These are phyloP conservation scores for Penaeus indicus DNA, from an alignment of 1,140 invertebrate genomes.

Conservation along the genomic window DNA sequence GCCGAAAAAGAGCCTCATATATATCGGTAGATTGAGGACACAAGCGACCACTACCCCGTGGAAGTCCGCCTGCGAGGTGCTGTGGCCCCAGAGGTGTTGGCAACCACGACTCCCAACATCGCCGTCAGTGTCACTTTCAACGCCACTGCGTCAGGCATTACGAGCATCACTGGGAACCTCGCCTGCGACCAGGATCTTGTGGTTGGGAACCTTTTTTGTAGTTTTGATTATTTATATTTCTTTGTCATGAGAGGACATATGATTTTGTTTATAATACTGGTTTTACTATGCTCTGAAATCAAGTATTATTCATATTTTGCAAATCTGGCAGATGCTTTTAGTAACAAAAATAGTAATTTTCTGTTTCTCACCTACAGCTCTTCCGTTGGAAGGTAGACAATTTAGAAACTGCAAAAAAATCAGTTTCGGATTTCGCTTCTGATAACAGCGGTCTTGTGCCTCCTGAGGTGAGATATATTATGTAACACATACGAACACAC, in stretches of 20 bases:
- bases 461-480: no score
- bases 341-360: no score
- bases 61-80: conserved; percentile 48
- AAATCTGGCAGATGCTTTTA: no score
- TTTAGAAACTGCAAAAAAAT: no score
- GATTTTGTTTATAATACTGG: background rate
- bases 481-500: no score
- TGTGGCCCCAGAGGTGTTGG: conserved; percentile 1
- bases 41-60: conserved; percentile 66
- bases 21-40: conserved; percentile 52
- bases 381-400: no score
- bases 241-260: background rate
- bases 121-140: conserved; percentile 13
- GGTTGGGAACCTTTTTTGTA: background rate
- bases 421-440: no score
- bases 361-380: no score
- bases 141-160: background rate
- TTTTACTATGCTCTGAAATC: no score
- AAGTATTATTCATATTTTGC: no score
- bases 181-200: background rate
- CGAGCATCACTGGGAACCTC: background rate
- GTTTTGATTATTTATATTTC: background rate
- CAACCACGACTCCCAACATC: background rate
- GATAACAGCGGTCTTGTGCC: no score
- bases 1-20: no score